Evolutionary conservation across 2,888 invertebrate species (phyloP), one percentile per base, ranked within the genome.

Genomic region (Trisateles emortualis): DNA sequence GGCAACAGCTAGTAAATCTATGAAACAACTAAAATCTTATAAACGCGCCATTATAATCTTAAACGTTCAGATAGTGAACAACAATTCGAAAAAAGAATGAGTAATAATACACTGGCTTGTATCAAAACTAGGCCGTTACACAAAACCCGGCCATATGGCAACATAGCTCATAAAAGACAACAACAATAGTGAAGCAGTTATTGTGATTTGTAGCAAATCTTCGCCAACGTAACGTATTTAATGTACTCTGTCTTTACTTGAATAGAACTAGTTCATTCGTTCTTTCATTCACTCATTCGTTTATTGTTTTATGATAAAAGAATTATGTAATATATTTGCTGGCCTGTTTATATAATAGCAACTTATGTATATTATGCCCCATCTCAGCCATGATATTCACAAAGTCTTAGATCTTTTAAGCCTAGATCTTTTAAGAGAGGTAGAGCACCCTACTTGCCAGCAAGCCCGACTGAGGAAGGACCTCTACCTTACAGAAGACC

Each of bases 201-300:
- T 58, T 50, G 51, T 69, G 68, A 68, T 65, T 68, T 62, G 66
- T 69, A 4, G 52, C 57, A 26, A 54, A 59, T 69, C 55, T 68
- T 69, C 30, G 66, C 55, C 55, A 69, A 62, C 57, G 44, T 32
- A 50, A 30, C 59, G 39, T 52, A 51, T 59, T 68, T 69, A 55
- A 65, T 58, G 53, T 53, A 49, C 58, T 57, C 26, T 19, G 39
- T 41, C 45, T 52, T 33, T 11, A 52, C 48, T 67, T 68, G 46
- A 64, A 55, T 52, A 52, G 50, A 58, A 35, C 36, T 46, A 55
- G 36, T 55, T 56, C 56, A 38, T 47, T 43, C 47, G 49, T 3
- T 49, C 29, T 41, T 64, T 54, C 59, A 52, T 58, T 54, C 42
- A n/a, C n/a, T 40, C 10, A 9, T 51, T 45, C 38, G 26, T 26